A percentile compares a stretch with the other conserved stretches of the same genome.
Evolutionary conservation across 2,888 invertebrate species (phyloP).

Genomic region (Cephus sareptanus): DNA sequence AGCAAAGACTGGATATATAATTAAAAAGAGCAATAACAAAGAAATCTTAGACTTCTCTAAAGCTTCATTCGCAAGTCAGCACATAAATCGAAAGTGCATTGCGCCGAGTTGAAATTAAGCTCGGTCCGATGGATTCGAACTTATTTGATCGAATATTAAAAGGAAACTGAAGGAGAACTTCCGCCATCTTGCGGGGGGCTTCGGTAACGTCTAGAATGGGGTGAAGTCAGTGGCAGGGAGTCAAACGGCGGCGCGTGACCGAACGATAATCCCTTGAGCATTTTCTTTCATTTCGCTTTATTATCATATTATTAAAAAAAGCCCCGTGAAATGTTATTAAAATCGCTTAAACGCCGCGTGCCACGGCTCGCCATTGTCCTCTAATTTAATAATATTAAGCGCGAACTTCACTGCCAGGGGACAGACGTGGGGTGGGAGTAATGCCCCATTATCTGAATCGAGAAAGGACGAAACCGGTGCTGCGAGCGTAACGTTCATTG

Average conservation of each 20-base stretch:
- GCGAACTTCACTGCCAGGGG: constrained; percentile 38
- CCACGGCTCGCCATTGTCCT: constrained; percentile 52
- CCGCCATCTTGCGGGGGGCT: constrained; percentile 5
- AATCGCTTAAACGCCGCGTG: constrained; percentile 60
- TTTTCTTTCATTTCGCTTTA: constrained; percentile 63
- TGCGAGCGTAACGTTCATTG: background rate
- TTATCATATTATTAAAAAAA: constrained; percentile 66
- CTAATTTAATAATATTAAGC: constrained; percentile 63
- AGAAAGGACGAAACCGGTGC: background rate
- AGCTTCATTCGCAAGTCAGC: background rate
- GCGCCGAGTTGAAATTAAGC: background rate
- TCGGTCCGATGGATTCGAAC: background rate
- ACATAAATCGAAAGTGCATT: background rate
- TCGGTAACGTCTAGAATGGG: constrained; percentile 24
- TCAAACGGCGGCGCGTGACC: constrained; percentile 44
- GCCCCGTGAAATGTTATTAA: constrained; percentile 64
- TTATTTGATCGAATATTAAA: constrained; percentile 32
- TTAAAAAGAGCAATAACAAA: background rate
- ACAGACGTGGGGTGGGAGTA: constrained; percentile 3
- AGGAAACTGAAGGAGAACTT: constrained; percentile 20
- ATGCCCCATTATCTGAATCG: constrained; percentile 1
- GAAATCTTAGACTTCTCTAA: background rate
- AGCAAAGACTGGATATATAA: background rate
- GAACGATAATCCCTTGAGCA: constrained; percentile 59
- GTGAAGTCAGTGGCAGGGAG: constrained; percentile 23